Evolutionary conservation across 2,113 vertebrate genomes (phyloP), one percentile per base, ranked within the genome.

Genomic region (Jacana jacana): DNA sequence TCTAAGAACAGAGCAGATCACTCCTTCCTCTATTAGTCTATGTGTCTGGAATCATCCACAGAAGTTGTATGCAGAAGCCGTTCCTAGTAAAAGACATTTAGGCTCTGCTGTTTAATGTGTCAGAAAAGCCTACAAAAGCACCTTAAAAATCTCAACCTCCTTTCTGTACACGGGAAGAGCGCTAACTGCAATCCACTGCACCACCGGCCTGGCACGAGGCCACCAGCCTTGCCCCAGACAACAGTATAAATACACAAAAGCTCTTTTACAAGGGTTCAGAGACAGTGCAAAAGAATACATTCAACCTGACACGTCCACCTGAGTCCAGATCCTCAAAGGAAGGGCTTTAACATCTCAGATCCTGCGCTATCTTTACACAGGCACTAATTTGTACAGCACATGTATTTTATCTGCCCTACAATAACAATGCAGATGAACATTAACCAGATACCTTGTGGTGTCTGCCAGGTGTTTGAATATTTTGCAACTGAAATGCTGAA

Each of bases 211-310:
- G 96, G 96, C 94, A 96, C 66, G 39, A 17, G 3, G 69, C 95
- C 95, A 96, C 80, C 92, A 86, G 75, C 75, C 83, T 39, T 91
- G 71, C 88, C 92, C 91, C 95, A 97, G 64, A 93, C 93, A 94
- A 81, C 48, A 76, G 81, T 42, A 93, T 60, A 93, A 93, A 91
- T 39, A 95, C 69, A 95, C 86, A 95, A 95, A 96, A 95, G 55
- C 80, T 90, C 94, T 76, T 95, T 95, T 55, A 61, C 49, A 46
- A 76, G 81, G 57, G 95, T 96, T 97, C 88, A 95, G 88, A 94
- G 40, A 93, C 93, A 96, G 94, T 91, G 77, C 95, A 94, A 68
- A 94, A 70, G 63, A 72, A 83, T 30, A 31, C 27, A 68, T 71
- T 69, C 73, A 89, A 20, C 70, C 64, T 63, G 85, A 81, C 73